Percentiles rank a stretch among this genome's conserved stretches.
These are phyloP conservation scores for Sphaeridia pumilis DNA, from an alignment of 2,888 invertebrate genomes.

Conservation along the genomic window DNA sequence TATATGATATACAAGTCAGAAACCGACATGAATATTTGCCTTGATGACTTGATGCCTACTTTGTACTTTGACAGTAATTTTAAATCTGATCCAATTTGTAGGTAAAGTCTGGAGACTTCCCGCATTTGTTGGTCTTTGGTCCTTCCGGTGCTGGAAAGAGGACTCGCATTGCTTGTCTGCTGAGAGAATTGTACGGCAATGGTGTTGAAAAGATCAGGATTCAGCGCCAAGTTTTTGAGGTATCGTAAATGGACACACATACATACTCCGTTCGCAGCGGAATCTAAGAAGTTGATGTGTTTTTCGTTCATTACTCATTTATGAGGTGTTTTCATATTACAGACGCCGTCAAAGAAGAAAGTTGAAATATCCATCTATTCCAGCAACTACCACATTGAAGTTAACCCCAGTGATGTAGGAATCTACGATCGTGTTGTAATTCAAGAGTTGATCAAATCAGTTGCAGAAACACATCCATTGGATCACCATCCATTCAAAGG, in stretches of 20 bases:
- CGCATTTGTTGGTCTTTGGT: constrained; percentile 91
- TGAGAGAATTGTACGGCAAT: constrained; percentile 83
- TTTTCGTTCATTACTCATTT: too few relatives aligned
- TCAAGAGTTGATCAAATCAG: constrained; percentile 92
- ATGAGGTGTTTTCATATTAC: too few relatives aligned
- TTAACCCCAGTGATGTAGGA: constrained; percentile 92
- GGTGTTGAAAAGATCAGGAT: constrained; percentile 83
- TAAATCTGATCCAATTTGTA: too few relatives aligned
- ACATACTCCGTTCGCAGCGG: too few relatives aligned
- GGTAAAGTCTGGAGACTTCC: constrained; percentile 86
- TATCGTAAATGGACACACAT: too few relatives aligned
- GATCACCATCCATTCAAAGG: constrained; percentile 91
- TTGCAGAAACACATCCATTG: constrained; percentile 91
- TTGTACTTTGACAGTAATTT: too few relatives aligned
- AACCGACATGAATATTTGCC: background rate
- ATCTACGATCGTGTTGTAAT: constrained; percentile 92
- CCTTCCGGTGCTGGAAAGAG: constrained; percentile 96
- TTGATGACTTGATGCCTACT: too few relatives aligned
- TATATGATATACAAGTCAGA: too few relatives aligned
- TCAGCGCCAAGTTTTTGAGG: constrained; percentile 82
- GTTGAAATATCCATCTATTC: constrained; percentile 89
- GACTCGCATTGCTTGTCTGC: constrained; percentile 85
- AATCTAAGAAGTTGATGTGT: too few relatives aligned
- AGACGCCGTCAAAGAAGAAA: constrained; percentile 76
- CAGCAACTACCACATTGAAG: constrained; percentile 83